phyloP scores from a whole-genome alignment of 2,797 vertebrate genomes.

The Apogon talboti region DNA sequence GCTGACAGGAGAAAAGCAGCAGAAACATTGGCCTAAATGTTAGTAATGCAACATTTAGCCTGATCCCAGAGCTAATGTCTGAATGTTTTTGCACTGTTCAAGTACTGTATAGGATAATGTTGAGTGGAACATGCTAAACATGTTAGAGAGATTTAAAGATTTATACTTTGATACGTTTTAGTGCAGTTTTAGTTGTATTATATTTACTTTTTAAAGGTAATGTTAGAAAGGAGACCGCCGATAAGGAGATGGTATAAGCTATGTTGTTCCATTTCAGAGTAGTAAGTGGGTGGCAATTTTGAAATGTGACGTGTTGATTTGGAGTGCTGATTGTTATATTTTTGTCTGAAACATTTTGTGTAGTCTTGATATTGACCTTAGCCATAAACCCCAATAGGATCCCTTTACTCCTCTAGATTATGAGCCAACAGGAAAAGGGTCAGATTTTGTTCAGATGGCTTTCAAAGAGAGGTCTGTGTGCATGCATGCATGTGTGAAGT shows the following conservation, averaged over 20 bases:
- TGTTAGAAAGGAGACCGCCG: slow-evolving; percentile 51
- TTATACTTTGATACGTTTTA: slow-evolving; percentile 32
- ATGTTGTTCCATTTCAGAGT: slow-evolving; percentile 58
- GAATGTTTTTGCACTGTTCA: slow-evolving; percentile 77
- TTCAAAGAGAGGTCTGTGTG: slow-evolving; percentile 33
- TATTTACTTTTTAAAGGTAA: slow-evolving; percentile 42
- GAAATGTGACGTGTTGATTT: slow-evolving; percentile 52
- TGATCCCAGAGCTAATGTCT: slow-evolving; percentile 22
- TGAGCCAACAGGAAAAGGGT: slow-evolving; percentile 16
- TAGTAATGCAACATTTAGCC: slow-evolving; percentile 15
- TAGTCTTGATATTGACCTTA: slow-evolving; percentile 32
- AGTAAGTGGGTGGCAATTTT: slow-evolving; percentile 44
- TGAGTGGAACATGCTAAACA: slow-evolving; percentile 38
- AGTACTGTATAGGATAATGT: slow-evolving; percentile 70
- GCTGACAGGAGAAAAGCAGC: slow-evolving; percentile 35
- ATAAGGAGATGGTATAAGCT: slow-evolving; percentile 69
- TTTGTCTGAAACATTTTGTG: slow-evolving; percentile 46
- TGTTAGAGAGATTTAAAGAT: slow-evolving; percentile 42
- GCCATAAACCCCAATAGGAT: slow-evolving; percentile 18
- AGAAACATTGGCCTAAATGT: slow-evolving; percentile 38
- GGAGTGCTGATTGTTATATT: slow-evolving; percentile 47
- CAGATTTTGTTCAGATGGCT: slow-evolving; percentile 17
- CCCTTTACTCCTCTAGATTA: slow-evolving; percentile 2
- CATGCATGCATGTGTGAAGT: slow-evolving; percentile 47
- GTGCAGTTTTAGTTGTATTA: slow-evolving; percentile 55